phyloP scores from a whole-genome alignment of 2,113 vertebrate genomes.

The Elanoides forficatus region DNA sequence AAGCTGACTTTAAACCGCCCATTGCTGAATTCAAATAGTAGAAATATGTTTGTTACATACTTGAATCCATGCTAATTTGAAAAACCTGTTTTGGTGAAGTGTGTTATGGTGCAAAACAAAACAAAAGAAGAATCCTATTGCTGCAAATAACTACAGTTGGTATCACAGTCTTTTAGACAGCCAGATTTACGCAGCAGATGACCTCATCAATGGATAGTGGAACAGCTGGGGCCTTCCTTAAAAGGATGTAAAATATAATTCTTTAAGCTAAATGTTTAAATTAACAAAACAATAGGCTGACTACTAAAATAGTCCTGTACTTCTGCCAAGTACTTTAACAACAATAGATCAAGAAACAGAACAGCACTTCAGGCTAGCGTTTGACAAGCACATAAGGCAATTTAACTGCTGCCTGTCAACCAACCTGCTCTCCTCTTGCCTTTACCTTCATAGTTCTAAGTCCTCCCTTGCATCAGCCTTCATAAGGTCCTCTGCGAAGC shows the following conservation, averaged over 20 bases:
- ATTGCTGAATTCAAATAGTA: neutral
- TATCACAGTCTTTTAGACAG: neutral
- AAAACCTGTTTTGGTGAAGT: neutral
- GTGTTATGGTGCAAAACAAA: neutral
- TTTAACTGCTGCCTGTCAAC: neutral
- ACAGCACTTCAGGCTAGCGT: neutral
- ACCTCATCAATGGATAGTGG: neutral
- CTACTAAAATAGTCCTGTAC: neutral
- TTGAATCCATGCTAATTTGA: neutral
- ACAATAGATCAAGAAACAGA: constrained; percentile 12
- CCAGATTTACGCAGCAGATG: neutral
- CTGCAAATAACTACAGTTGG: neutral
- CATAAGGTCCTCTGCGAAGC: neutral
- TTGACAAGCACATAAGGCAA: neutral
- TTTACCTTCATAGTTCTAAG: neutral
- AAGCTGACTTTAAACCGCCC: neutral
- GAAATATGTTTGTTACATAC: neutral
- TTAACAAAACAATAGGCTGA: constrained; percentile 5
- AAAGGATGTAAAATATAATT: neutral
- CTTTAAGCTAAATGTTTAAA: constrained; percentile 3
- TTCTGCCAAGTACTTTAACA: constrained; percentile 8
- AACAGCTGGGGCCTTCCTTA: neutral
- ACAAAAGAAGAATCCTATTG: neutral
- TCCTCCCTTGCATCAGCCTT: neutral
- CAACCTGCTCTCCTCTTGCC: neutral